These are phyloP conservation scores for Brachionus sp. DNA, from an alignment of 1,140 invertebrate species.

Conservation along the genomic window DNA sequence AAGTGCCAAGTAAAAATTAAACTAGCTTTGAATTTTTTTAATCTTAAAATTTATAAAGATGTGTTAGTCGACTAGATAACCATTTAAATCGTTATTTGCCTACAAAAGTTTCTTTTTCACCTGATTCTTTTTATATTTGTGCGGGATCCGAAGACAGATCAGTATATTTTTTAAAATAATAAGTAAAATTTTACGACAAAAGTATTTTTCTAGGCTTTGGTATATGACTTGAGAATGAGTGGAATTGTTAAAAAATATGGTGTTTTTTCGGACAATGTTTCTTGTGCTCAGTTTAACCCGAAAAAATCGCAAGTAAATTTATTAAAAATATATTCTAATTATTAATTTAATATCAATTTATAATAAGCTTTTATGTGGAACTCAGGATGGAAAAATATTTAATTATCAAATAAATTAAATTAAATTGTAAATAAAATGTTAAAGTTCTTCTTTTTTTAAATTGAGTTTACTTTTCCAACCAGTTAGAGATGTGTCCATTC, in stretches of 20 bases:
- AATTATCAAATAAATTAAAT: not conserved
- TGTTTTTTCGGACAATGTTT: constrained; percentile 19
- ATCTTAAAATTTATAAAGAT: constrained; percentile 48
- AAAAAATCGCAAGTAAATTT: constrained; percentile 22
- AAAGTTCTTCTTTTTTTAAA: not conserved
- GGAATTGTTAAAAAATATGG: constrained; percentile 38
- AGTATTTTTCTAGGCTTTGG: not conserved
- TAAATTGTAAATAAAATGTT: not conserved
- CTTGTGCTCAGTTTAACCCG: constrained; percentile 42
- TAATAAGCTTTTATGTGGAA: constrained; percentile 30
- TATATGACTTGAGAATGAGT: constrained; percentile 41
- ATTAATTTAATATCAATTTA: not conserved
- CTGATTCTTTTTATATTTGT: constrained; percentile 55
- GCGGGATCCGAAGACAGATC: constrained; percentile 57
- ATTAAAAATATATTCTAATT: not conserved
- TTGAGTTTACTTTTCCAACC: not conserved
- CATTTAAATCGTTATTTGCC: constrained; percentile 54
- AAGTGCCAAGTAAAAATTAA: constrained; percentile 51
- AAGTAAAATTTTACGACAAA: not conserved
- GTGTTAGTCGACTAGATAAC: constrained; percentile 53
- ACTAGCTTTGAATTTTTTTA: not conserved
- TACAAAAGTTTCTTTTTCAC: constrained; percentile 55
- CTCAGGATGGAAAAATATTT: constrained; percentile 42
- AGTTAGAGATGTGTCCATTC: not conserved
- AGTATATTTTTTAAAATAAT: constrained; percentile 47